Evolutionary conservation across 2,113 vertebrate genomes (phyloP), one percentile per base, ranked within the genome.

Genomic region (Oriolus oriolus): DNA sequence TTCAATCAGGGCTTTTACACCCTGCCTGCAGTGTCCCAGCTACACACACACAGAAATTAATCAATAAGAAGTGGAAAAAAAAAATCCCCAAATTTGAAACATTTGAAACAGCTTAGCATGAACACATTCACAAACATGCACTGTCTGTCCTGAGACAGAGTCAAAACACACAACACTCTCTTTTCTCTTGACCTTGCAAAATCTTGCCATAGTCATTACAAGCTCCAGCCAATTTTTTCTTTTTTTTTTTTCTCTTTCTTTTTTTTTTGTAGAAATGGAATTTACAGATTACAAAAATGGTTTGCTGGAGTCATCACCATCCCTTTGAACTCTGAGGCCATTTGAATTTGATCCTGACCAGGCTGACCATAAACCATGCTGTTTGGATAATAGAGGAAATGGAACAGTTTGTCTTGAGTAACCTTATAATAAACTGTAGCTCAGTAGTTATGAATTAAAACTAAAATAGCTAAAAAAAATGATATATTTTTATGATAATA

Each of bases 201-300:
- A 81, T 95, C 88, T 87, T 87, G 66, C 93, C 90, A 64, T 92
- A 69, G 52, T 69, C 90, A 35, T 65, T 84, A 80, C 57, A 78
- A 96, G 49, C 63, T 52, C 31, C 5, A 57, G 71, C 83, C 83
- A 85, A 85, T 4, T 7, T 49, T 4, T 37, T 30, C 10, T 2
- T 2, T 35, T 14, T 16, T 39, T 30, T 37, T 28, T 31, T 2
- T 2, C 28, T 14, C 12, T 39, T 30, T 37, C 21, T 31, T 26
- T 10, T 9, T 14, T 28, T 96, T 94, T 82, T 75, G 49, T 74
- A 91, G 64, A 89, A 93, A 94, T 68, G 84, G 95, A 95, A 96
- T 96, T 94, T 93, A 84, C 80, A 95, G 91, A 96, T 97, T 96
- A 91, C 93, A 96, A 95, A 94, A 97, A 96, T 87, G 95, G 95